Percentiles rank a stretch among this genome's conserved stretches.
These are phyloP conservation scores for Leiothrix lutea DNA, from an alignment of 2,113 vertebrate species.

Conservation along the genomic window DNA sequence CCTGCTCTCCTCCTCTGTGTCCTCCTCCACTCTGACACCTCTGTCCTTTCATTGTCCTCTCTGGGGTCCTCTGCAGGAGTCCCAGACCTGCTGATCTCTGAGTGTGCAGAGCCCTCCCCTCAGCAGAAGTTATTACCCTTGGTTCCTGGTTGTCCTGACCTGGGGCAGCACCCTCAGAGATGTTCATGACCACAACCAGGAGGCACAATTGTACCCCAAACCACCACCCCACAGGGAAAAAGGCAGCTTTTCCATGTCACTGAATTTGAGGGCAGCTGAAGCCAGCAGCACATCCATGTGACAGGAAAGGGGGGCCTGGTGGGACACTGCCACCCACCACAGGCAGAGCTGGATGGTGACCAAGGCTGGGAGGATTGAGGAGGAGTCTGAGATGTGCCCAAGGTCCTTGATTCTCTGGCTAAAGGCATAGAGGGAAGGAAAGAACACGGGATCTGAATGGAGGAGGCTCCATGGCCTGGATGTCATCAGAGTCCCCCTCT, in stretches of 20 bases:
- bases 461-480: background rate
- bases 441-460: background rate
- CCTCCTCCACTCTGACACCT: background rate
- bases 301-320: background rate
- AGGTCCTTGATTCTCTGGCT: background rate
- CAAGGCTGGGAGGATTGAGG: rapidly evolving
- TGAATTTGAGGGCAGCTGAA: background rate
- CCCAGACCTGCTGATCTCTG: background rate
- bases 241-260: rapidly evolving
- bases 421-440: background rate
- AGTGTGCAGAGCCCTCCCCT: background rate
- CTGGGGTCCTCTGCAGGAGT: background rate
- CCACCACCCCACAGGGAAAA: background rate
- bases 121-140: background rate
- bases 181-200: background rate
- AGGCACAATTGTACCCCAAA: background rate
- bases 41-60: background rate
- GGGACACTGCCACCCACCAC: background rate
- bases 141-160: background rate
- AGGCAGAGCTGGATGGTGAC: background rate
- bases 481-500: background rate
- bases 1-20: background rate
- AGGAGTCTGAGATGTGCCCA: background rate
- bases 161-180: background rate
- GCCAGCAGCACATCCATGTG: background rate